Base-by-base conservation (phyloP, 2,797 vertebrate species). In the Gouania willdenowi region DNA sequence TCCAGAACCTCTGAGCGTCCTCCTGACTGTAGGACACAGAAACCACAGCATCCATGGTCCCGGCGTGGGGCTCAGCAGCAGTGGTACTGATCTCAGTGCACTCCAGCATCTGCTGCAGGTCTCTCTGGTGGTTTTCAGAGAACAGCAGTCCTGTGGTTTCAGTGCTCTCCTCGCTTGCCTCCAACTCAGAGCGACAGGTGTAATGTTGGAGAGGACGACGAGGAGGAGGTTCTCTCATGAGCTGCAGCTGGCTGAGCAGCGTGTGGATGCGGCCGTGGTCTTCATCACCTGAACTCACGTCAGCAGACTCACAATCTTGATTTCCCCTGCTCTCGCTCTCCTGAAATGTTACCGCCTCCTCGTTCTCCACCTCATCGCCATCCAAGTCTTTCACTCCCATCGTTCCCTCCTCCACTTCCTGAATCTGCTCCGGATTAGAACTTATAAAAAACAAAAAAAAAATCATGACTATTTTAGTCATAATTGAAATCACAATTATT, bases 121-220 rank as follows among this genome's bases (percentile, higher is more conserved):
- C 91, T n/a, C 85, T 88, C 2, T 88, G 83, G 48, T 87, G 86
- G 0, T 77, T 82, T 35, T 94, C 91, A 0, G 91, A 87, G 0
- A 92, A 93, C 18, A 96, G 83, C 39, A 97, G 79, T 2, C 93
- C 92, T 0, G 86, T 81, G 21, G 59, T 72, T 52, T 79, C 63
- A 13, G 34, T 22, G 15, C 30, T 42, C 20, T 53, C 32, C 0
- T 77, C 21, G 9, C 55, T 13, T 1, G 18, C 0, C 1, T 69
- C 22, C 0, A 12, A 27, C 19, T 26, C 50, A 9, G 68, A 59
- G 0, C 4, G 63, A 39, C 4, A n/a, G 2, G 44, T 14, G 26
- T 28, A 29, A 19, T 39, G 57, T 46, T 40, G 19, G 18, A 16
- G 52, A 16, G 65, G 12, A 8, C 3, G 27, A 13, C 29, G 27